These are phyloP conservation scores for Heliconius hewitsoni DNA, from an alignment of 1,140 invertebrate genomes.

Conservation along the genomic window DNA sequence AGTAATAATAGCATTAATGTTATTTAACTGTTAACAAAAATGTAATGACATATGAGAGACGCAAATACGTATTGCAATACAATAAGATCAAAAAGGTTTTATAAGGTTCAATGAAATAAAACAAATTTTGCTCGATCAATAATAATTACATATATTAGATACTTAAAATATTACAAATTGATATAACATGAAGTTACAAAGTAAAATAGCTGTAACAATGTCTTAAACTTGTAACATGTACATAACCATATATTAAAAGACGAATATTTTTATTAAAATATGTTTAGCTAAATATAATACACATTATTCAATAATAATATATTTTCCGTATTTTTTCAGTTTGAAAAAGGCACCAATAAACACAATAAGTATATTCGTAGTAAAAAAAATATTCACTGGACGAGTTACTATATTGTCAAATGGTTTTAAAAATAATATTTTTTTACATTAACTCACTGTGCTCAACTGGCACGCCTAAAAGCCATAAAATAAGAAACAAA, in stretches of 20 bases:
- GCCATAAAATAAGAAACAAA: too few species aligned
- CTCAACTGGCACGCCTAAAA: too few species aligned
- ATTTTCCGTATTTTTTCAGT: not conserved
- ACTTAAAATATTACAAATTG: not conserved
- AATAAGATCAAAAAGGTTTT: not conserved
- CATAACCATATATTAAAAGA: not conserved
- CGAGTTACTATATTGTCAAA: not conserved
- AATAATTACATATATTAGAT: conserved; percentile 2
- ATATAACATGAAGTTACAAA: not conserved
- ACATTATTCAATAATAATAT: not conserved
- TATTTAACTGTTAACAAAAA: not conserved
- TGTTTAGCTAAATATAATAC: not conserved
- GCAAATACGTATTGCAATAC: not conserved
- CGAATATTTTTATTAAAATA: conserved; percentile 3
- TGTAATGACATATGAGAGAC: not conserved
- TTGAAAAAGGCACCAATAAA: not conserved
- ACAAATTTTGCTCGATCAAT: not conserved
- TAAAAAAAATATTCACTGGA: not conserved
- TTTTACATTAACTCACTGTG: not conserved
- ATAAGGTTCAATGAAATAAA: not conserved
- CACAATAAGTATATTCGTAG: not conserved
- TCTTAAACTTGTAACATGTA: not conserved
- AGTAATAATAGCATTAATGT: not conserved
- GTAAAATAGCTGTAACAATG: not conserved
- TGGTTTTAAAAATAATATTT: not conserved